Base-by-base conservation (phyloP, 2,113 vertebrate genomes). In the Pionites leucogaster region DNA sequence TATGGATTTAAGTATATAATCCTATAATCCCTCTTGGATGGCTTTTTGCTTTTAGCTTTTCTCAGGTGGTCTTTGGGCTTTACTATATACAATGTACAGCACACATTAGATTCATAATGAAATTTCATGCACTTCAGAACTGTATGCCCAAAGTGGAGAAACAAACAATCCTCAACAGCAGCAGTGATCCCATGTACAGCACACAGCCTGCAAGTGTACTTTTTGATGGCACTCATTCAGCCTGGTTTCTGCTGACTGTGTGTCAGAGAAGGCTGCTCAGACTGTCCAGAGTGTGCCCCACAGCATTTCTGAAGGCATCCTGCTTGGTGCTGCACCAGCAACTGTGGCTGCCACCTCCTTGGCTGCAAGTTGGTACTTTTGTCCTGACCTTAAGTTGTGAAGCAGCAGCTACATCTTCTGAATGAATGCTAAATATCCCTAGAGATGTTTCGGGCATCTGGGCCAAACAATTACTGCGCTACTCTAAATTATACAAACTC, bases 401-500 rank as follows among this genome's bases (percentile, higher is more conserved):
- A 71, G 24, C 82, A 86, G 60, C 46, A 81, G 60, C 86, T 63
- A 37, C 53, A 31, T 77, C 70, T 92, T 76, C 50, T 88, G 72
- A 84, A 80, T 64, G 31, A 92, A 87, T 88, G 65, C 49, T 93
- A 92, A 95, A 86, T 93, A 82, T 37, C 52, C 65, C 50, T 60
- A 75, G 80, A 91, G 88, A 91, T 69, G 60, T 83, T 84, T 89
- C 37, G 92, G 85, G 87, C 74, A 78, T 91, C 87, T 91, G 33
- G 89, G 91, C 89, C 77, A 92, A 96, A 95, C 92, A 95, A 93
- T 96, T 97, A 95, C 93, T 95, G 69, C 57, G 70, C 83, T 95
- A 91, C 94, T 97, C 86, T 96, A 89, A 96, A 93, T 97, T 93
- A 90, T 41, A 96, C 83, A 92, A 95, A 97, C 50, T 95, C 35